These are phyloP conservation scores for Tragelaphus buxtoni DNA, from an alignment of 2,113 vertebrate genomes.

Conservation along the genomic window DNA sequence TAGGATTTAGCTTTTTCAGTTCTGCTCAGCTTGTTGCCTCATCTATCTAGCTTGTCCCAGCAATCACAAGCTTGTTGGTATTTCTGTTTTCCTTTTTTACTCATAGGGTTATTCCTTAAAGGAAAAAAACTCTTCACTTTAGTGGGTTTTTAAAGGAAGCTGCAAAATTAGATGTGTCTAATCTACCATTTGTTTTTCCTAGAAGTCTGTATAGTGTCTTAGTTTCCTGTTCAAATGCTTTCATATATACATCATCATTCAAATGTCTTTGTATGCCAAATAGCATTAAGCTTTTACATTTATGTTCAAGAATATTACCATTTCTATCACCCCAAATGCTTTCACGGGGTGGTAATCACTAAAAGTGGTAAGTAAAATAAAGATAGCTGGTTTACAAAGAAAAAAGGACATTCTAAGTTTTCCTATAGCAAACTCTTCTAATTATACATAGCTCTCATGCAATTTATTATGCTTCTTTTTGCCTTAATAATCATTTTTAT, in stretches of 20 bases:
- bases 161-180: not conserved
- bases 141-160: not conserved
- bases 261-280: not conserved
- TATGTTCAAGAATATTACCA: not conserved
- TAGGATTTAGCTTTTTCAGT: not conserved
- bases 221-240: not conserved
- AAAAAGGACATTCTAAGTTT: conserved; percentile 6
- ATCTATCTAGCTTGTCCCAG: not conserved
- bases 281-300: not conserved
- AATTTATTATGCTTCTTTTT: not conserved
- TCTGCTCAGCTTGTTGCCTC: not conserved
- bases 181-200: not conserved
- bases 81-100: not conserved
- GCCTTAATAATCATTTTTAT: not conserved
- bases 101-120: not conserved
- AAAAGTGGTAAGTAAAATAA: not conserved
- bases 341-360: not conserved
- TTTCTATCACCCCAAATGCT: not conserved
- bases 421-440: not conserved
- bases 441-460: not conserved
- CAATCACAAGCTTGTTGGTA: not conserved
- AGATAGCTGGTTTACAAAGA: not conserved
- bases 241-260: not conserved
- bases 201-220: not conserved
- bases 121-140: not conserved